These are phyloP conservation scores for Linyphia triangularis DNA, from an alignment of 2,888 invertebrate genomes.

Conservation along the genomic window DNA sequence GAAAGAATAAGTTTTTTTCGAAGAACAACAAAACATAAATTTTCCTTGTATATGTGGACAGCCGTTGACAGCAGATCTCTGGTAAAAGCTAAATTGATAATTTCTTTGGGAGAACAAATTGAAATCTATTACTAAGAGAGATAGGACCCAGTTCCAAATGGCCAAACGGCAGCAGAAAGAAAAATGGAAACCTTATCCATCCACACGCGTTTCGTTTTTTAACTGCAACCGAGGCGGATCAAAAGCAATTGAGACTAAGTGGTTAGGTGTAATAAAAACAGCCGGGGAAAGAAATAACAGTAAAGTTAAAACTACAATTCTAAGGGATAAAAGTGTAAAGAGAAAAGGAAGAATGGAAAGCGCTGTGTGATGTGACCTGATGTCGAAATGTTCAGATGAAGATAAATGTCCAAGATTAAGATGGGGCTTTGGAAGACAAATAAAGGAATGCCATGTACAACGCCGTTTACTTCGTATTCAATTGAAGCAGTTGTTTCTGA, in stretches of 20 bases:
- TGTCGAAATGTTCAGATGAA: slow-evolving; percentile 57
- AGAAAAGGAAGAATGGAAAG: slow-evolving; percentile 10
- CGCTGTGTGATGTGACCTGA: slow-evolving; percentile 51
- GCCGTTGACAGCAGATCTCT: not conserved
- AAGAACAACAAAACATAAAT: too few relatives aligned
- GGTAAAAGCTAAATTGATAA: not conserved
- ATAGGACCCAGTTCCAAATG: slow-evolving; percentile 1
- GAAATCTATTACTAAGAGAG: not conserved
- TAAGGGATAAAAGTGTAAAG: slow-evolving; percentile 38
- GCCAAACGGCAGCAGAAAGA: not conserved
- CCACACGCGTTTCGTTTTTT: slow-evolving; percentile 36
- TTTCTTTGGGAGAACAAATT: not conserved
- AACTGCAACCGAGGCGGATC: slow-evolving; percentile 43
- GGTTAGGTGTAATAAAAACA: slow-evolving; percentile 53
- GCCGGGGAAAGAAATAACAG: slow-evolving; percentile 16
- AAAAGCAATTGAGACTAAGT: slow-evolving; percentile 52
- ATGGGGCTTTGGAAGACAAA: slow-evolving; percentile 13
- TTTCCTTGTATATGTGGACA: not conserved
- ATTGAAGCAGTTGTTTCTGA: not conserved
- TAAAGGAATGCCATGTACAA: slow-evolving; percentile 28
- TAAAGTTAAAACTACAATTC: slow-evolving; percentile 57
- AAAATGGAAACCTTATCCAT: slow-evolving; percentile 1
- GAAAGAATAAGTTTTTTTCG: too few relatives aligned
- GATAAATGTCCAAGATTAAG: slow-evolving; percentile 54
- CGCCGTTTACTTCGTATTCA: slow-evolving; percentile 7